These are phyloP conservation scores for Takifugu rubripes DNA, from an alignment of 2,797 vertebrate species.

Conservation along the genomic window DNA sequence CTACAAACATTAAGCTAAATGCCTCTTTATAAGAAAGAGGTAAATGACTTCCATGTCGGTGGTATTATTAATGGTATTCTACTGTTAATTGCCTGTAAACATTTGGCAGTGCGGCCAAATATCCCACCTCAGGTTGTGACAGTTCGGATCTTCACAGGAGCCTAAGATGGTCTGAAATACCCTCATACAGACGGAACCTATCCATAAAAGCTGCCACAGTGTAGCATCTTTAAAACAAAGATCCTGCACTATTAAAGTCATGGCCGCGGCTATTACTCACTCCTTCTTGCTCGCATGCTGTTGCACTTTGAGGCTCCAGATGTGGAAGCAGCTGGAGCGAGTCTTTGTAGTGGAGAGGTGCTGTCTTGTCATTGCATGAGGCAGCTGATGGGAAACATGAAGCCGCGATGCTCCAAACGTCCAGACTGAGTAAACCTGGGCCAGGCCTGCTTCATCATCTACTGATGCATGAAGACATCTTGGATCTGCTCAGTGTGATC, in stretches of 20 bases:
- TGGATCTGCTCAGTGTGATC: constrained; percentile 18
- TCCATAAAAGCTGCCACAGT: constrained; percentile 33
- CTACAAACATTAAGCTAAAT: constrained; percentile 19
- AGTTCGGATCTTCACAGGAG: constrained; percentile 48
- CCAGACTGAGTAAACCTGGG: constrained; percentile 38
- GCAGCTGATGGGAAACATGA: constrained; percentile 71
- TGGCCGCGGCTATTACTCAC: constrained; percentile 12
- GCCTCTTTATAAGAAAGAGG: too few relatives aligned
- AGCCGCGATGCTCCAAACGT: constrained; percentile 44
- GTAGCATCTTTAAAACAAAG: constrained; percentile 35
- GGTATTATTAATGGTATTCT: too few relatives aligned
- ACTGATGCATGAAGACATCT: constrained; percentile 30
- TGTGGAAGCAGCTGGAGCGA: constrained; percentile 53
- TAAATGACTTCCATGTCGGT: too few relatives aligned
- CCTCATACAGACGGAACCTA: constrained; percentile 19
- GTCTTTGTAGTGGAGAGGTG: constrained; percentile 64
- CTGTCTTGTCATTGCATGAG: constrained; percentile 65
- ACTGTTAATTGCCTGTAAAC: too few relatives aligned
- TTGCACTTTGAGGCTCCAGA: constrained; percentile 46
- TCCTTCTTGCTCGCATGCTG: constrained; percentile 19
- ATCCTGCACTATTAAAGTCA: constrained; percentile 23
- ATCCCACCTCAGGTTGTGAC: too few relatives aligned
- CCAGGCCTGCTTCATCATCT: constrained; percentile 28
- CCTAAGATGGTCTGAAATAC: constrained; percentile 48
- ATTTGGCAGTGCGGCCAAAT: too few relatives aligned